Evolutionary conservation across 2,888 invertebrate genomes (phyloP), one percentile per base, ranked within the genome.

Genomic region (Amblyjoppa fuscipennis): DNA sequence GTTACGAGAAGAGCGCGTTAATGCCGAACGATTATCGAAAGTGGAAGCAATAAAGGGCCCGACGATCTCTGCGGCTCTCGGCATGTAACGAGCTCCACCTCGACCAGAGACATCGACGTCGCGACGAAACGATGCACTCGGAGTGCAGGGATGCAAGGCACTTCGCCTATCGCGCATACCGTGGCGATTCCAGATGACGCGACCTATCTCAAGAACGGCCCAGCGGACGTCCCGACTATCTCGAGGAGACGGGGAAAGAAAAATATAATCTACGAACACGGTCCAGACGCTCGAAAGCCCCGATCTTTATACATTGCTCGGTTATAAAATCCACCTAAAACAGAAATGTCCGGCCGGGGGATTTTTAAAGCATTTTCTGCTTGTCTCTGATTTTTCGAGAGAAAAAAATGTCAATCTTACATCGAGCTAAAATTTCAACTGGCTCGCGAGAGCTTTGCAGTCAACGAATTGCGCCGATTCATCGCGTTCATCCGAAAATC

Each of bases 11-110:
- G 77, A 68, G 76, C 66, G 56, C 83, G 80, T 86, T 86, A 83
- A 86, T 83, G 31, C 34, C 59, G 64, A 86, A 79, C 83, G 75
- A 78, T 86, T 84, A 81, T 81, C 81, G 74, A 80, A 64, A 79
- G 75, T 81, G 70, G 81, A 83, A 77, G 80, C 85, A 49, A 81
- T 86, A 81, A 73, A 81, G 74, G 7, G 71, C 66, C 71, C 66
- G 66, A 76, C 25, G 70, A 31, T 59, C 61, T 53, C 20, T 13
- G 73, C 56, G 31, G 53, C 45, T 71, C 59, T 56, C 59, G 51
- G 28, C 51, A 16, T 61, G 20, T 59, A 28, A 38, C 38, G 53
- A 68, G 68, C 59, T 41, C 70, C 41, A 59, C 45, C 78, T 69
- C 53, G 78, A 51, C 31, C 31, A 11, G 61, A 64, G 34, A 71